Percentiles rank a stretch among this genome's conserved stretches.
phyloP scores from a whole-genome alignment of 2,113 vertebrate genomes.

The Rafetus swinhoei region DNA sequence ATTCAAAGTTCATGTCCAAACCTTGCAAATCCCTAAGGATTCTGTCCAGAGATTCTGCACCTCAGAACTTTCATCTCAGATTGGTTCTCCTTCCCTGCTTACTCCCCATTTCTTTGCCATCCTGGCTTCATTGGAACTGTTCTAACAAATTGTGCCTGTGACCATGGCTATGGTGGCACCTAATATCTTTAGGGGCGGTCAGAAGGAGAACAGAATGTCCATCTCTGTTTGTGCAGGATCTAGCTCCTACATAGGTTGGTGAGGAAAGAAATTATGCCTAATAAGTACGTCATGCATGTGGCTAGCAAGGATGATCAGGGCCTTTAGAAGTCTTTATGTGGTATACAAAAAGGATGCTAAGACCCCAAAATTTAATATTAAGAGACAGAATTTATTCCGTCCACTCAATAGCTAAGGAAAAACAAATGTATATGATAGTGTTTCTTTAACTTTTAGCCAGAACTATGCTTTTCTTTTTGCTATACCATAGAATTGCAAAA shows the following conservation, averaged over 20 bases:
- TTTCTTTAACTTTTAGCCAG: slow-evolving; percentile 18
- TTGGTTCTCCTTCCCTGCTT: background rate
- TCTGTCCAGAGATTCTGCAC: background rate
- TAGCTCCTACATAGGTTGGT: background rate
- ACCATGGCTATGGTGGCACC: background rate
- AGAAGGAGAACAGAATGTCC: background rate
- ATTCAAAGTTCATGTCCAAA: background rate
- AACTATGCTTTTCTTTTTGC: background rate
- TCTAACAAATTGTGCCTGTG: background rate
- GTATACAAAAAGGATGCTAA: background rate
- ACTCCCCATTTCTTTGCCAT: background rate
- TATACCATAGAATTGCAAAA: background rate
- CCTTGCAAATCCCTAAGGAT: background rate
- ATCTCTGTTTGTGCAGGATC: background rate
- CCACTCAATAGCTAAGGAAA: background rate
- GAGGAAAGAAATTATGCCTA: background rate
- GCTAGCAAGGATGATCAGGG: background rate
- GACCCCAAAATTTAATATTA: background rate
- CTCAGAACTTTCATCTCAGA: background rate
- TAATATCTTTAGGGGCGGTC: background rate
- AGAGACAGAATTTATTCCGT: background rate
- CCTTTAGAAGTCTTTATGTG: background rate
- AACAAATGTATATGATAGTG: background rate
- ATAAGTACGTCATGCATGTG: background rate
- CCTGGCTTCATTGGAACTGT: background rate